These are phyloP conservation scores for Rhadinocentrus ornatus DNA, from an alignment of 2,797 vertebrate genomes.

Conservation along the genomic window DNA sequence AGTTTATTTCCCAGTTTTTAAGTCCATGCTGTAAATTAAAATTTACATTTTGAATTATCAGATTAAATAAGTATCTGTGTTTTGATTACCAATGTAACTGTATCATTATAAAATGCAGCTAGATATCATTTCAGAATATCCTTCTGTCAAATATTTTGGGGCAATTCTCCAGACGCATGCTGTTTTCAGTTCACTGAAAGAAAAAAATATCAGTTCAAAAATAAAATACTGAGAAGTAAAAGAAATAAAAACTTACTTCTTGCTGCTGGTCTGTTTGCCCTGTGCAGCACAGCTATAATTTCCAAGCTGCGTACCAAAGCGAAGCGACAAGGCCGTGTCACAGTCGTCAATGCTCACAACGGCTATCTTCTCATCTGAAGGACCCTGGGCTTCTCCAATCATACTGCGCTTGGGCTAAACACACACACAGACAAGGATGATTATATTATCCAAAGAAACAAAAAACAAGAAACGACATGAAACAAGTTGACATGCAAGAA, in stretches of 20 bases:
- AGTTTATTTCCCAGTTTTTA: not conserved
- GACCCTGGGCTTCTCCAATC: constrained; percentile 91
- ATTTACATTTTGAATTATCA: not conserved
- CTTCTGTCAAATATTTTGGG: not conserved
- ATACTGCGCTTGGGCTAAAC: constrained; percentile 90
- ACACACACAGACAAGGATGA: constrained; percentile 30
- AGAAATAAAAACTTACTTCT: constrained; percentile 88
- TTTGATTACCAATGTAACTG: not conserved
- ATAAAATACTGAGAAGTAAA: not conserved
- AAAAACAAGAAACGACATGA: constrained; percentile 10
- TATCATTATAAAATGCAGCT: not conserved
- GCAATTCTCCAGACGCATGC: not conserved
- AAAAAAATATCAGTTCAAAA: not conserved
- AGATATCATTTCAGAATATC: not conserved
- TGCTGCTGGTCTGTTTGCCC: constrained; percentile 94
- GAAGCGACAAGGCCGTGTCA: constrained; percentile 91
- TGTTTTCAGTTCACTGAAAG: not conserved
- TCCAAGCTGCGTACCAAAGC: constrained; percentile 91
- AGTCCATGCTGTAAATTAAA: not conserved
- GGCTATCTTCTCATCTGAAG: constrained; percentile 97
- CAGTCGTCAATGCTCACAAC: constrained; percentile 95
- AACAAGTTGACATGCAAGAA: constrained; percentile 38
- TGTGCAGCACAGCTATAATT: constrained; percentile 97
- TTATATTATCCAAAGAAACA: not conserved
- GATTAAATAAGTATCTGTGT: not conserved